Base-by-base conservation (phyloP, 2,113 vertebrate genomes). In the Semicossyphus pulcher region DNA sequence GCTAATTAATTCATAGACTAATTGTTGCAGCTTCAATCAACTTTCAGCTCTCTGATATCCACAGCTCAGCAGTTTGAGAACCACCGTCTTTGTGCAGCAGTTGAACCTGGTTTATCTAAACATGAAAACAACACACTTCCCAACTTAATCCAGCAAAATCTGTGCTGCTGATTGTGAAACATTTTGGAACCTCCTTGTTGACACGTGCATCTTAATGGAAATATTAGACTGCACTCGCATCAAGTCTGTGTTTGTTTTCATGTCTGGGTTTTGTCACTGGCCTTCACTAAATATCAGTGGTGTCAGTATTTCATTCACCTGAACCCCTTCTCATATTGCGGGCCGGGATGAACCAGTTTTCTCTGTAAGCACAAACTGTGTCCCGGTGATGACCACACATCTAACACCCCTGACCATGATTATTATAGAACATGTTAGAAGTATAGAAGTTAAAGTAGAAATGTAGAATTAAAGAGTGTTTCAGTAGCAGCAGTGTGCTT, bases 71-170 rank as follows among this genome's bases (percentile, higher is more conserved):
- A 32, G 72, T 4, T n/a, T 78, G 79, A 84, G 78, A 80, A 83
- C 74, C 82, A 66, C 67, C 66, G 34, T 21, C 9, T 74, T 56
- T 45, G 23, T 39, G 31, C 11, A 15, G 44, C 75, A 82, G 62
- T 65, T 23, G 29, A 81, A 86, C 45, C 83, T 84, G 81, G 73
- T 83, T 86, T 83, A 84, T 83, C 74, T 48, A 59, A 72, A 87
- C 64, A 58, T 61, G 25, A 85, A 78, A 73, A 59, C 41, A 7
- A n/a, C 80, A 48, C 20, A 73, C 58, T 20, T 70, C 25, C 59
- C 79, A 64, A 76, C 49, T 51, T 26, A n/a, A 60, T 25, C 41
- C 34, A 49, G n/a, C 54, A 57, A 45, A 34, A 32, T 21, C 15
- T 8, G 8, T 34, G 29, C 28, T 39, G n/a, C 23, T 16, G 29